These are phyloP conservation scores for Zaprionus lineosus DNA, from an alignment of 2,888 invertebrate genomes.

Conservation along the genomic window DNA sequence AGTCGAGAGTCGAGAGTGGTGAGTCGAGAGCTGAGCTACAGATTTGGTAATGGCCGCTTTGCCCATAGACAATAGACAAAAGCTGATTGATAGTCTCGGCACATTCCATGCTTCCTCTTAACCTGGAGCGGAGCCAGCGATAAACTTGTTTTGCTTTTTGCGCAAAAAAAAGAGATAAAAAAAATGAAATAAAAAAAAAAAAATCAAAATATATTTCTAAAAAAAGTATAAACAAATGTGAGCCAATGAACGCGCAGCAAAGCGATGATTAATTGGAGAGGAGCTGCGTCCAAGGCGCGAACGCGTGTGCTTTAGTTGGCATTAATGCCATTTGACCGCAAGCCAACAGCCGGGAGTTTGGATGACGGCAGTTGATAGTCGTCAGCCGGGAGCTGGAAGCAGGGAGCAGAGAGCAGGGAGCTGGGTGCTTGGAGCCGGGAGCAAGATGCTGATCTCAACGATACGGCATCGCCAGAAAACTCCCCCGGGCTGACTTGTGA, in stretches of 20 bases:
- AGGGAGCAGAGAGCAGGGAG: not conserved
- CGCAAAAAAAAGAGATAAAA: slow-evolving; percentile 24
- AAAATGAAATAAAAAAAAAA: not conserved
- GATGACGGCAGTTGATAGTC: not conserved
- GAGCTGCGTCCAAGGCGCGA: slow-evolving; percentile 38
- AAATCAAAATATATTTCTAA: slow-evolving; percentile 14
- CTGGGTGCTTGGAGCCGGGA: too few species aligned
- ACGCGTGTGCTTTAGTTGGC: slow-evolving; percentile 34
- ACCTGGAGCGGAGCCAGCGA: slow-evolving; percentile 34
- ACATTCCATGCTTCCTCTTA: slow-evolving; percentile 64
- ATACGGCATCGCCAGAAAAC: slow-evolving; percentile 10
- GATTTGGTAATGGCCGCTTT: slow-evolving; percentile 64
- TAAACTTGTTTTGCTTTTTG: slow-evolving; percentile 73
- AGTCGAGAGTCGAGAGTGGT: slow-evolving; percentile 28
- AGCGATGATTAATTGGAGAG: slow-evolving; percentile 67
- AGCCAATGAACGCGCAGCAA: slow-evolving; percentile 45
- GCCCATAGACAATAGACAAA: slow-evolving; percentile 65
- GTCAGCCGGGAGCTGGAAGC: slow-evolving; percentile 3
- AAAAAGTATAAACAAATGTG: slow-evolving; percentile 43
- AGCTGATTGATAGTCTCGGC: slow-evolving; percentile 76
- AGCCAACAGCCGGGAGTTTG: slow-evolving; percentile 12
- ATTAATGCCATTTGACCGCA: slow-evolving; percentile 42
- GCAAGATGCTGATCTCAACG: slow-evolving; percentile 23
- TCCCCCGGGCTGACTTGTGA: slow-evolving; percentile 29
- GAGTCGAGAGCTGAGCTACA: slow-evolving; percentile 38